Evolutionary conservation across 2,888 invertebrate species (phyloP).

Genomic region (Seladonia tumulorum): DNA sequence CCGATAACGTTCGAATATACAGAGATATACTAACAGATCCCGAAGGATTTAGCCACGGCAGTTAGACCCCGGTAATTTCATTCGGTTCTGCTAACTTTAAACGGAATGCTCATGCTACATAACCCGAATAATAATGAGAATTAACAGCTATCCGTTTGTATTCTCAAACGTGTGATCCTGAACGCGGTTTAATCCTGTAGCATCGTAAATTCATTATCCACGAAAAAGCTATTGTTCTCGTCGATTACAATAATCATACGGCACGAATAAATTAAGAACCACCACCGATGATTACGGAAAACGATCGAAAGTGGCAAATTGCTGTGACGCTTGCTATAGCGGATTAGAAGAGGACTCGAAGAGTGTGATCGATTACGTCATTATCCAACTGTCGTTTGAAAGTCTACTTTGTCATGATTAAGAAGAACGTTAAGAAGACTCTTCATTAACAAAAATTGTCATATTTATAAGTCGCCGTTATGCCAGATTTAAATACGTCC

Average conservation of each 20-base stretch:
- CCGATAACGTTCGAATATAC: conserved; percentile 12
- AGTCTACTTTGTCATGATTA: neutral
- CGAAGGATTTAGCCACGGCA: neutral
- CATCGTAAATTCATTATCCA: neutral
- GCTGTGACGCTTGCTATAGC: neutral
- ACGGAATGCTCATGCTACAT: neutral
- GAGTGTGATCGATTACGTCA: neutral
- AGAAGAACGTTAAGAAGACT: neutral
- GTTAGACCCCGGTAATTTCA: conserved; percentile 25
- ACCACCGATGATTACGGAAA: neutral
- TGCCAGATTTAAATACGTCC: neutral
- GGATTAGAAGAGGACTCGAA: neutral
- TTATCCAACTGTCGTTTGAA: neutral
- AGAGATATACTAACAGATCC: neutral
- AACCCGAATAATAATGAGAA: neutral
- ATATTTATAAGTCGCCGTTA: neutral
- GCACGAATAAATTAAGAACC: neutral
- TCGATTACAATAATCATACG: neutral
- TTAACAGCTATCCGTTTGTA: neutral
- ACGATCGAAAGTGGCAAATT: neutral
- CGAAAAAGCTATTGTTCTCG: neutral
- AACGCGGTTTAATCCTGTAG: neutral
- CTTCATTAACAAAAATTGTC: neutral
- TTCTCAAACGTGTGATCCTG: neutral
- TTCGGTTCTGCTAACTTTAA: conserved; percentile 5